These are phyloP conservation scores for Euplagia quadripunctaria DNA, from an alignment of 2,888 invertebrate species.

Conservation along the genomic window DNA sequence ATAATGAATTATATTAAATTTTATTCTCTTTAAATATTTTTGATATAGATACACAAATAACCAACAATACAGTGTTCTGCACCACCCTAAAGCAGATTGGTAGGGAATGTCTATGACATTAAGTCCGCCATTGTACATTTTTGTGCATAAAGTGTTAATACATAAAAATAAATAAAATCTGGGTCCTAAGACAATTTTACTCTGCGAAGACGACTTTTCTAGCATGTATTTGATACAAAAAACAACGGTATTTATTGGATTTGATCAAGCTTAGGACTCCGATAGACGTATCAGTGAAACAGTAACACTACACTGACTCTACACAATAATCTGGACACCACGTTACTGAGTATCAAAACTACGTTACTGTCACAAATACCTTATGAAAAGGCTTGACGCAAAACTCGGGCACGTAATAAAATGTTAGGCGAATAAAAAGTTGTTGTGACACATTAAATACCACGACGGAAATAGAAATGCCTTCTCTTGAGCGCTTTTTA, in stretches of 20 bases:
- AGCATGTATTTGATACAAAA: no score
- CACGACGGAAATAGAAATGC: slow-evolving; percentile 40
- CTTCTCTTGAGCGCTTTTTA: slow-evolving; percentile 35
- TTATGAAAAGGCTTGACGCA: slow-evolving; percentile 20
- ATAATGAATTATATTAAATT: no score
- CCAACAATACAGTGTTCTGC: not conserved
- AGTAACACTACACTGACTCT: not conserved
- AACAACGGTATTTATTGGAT: no score
- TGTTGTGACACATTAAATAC: slow-evolving; percentile 50
- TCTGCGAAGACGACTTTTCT: not conserved
- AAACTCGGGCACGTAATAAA: slow-evolving; percentile 43
- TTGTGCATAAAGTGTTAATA: no score
- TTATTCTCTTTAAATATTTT: no score
- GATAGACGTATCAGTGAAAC: not conserved
- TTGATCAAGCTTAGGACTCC: no score
- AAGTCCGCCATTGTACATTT: no score
- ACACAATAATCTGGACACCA: not conserved
- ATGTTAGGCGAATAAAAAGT: slow-evolving; percentile 41
- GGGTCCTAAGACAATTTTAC: not conserved
- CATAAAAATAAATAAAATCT: not conserved
- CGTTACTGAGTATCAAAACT: not conserved
- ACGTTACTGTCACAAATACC: slow-evolving; percentile 20
- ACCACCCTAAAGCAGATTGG: no score
- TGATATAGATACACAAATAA: no score
- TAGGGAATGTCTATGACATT: no score